Percentiles rank a stretch among this genome's conserved stretches.
Evolutionary conservation across 1,140 invertebrate species (phyloP).

Genomic region (Lepidostoma basale): DNA sequence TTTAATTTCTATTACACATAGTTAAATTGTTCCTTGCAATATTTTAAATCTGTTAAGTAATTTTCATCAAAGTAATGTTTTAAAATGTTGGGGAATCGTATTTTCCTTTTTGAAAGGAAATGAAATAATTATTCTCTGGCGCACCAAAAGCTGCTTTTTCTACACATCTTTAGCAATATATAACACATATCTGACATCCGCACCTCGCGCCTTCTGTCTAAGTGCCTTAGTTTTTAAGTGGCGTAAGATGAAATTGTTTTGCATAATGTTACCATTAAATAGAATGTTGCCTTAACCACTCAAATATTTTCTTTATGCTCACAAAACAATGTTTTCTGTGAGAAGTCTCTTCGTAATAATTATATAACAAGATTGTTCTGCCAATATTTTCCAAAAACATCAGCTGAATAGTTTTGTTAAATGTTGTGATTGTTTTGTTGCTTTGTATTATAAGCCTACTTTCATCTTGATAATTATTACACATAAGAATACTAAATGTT

Average conservation of each 20-base stretch:
- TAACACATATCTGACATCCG: too few species aligned
- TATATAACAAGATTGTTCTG: background rate
- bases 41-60: too few species aligned
- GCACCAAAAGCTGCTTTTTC: too few species aligned
- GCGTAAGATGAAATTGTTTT: background rate
- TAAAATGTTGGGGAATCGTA: too few species aligned
- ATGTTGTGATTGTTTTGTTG: slow-evolving; percentile 13
- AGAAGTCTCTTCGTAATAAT: background rate
- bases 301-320: slow-evolving; percentile 6
- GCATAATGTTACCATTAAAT: slow-evolving; percentile 26
- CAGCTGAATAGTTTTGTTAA: background rate
- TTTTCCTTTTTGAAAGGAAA: too few species aligned
- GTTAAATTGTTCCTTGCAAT: too few species aligned
- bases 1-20: too few species aligned
- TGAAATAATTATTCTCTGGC: too few species aligned
- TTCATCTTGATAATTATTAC: background rate
- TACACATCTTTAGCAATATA: too few species aligned
- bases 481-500: background rate
- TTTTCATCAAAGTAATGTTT: too few species aligned
- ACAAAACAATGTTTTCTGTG: background rate
- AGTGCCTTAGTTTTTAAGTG: too few species aligned
- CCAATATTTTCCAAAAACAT: background rate
- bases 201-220: too few species aligned
- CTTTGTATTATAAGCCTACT: slow-evolving; percentile 7
- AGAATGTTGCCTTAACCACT: slow-evolving; percentile 6